A percentile compares a stretch with the other conserved stretches of the same genome.
Evolutionary conservation across 2,888 invertebrate species (phyloP).

Genomic region (Allygus modestus): DNA sequence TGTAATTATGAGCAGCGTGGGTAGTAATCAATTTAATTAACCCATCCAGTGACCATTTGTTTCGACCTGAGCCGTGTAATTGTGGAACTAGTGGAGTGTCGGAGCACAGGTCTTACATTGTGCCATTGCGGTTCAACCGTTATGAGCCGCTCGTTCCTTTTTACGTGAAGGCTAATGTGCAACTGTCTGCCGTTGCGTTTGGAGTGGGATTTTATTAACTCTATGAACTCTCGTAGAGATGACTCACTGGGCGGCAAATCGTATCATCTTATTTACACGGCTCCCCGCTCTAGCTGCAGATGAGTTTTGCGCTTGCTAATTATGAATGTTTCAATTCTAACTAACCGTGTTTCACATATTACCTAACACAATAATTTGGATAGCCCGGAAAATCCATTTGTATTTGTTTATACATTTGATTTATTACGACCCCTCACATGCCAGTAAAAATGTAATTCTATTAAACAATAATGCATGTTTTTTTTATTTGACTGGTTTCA

Average conservation of each 20-base stretch:
- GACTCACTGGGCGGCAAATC: slow-evolving; percentile 23
- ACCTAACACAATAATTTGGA: too few relatives aligned
- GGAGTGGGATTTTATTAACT: slow-evolving; percentile 25
- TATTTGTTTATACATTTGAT: too few relatives aligned
- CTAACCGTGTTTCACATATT: too few relatives aligned
- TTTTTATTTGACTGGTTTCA: too few relatives aligned
- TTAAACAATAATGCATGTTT: too few relatives aligned
- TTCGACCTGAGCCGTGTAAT: slow-evolving; percentile 26
- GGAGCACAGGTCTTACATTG: slow-evolving; percentile 15
- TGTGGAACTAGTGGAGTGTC: slow-evolving; percentile 3
- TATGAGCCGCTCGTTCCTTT: slow-evolving; percentile 1
- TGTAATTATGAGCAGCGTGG: slow-evolving; percentile 46
- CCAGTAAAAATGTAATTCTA: too few relatives aligned
- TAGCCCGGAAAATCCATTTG: too few relatives aligned
- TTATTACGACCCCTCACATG: too few relatives aligned
- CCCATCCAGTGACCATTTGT: slow-evolving; percentile 50
- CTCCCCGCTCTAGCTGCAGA: not conserved
- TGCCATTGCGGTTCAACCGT: not conserved
- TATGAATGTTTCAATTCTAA: not conserved
- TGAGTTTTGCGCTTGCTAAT: slow-evolving; percentile 1
- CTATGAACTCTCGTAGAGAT: not conserved
- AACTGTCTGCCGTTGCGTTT: not conserved
- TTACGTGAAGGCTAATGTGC: slow-evolving; percentile 18
- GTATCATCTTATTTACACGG: slow-evolving; percentile 19
- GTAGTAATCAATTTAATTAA: slow-evolving; percentile 58